Evolutionary conservation across 2,113 vertebrate genomes (phyloP).

Genomic region (Panurus biarmicus): DNA sequence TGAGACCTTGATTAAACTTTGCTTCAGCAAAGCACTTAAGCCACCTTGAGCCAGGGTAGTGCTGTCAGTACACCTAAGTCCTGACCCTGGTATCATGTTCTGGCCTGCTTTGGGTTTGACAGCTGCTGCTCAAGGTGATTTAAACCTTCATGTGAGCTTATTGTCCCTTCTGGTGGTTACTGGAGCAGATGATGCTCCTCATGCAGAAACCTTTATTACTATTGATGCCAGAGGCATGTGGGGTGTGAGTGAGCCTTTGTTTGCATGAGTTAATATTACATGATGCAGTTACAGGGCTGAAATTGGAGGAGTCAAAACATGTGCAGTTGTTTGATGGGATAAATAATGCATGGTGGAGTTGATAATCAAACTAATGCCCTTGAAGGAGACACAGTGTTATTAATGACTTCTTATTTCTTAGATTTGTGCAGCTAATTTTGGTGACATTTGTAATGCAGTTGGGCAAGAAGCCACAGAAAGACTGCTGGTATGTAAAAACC

Average conservation of each 20-base stretch:
- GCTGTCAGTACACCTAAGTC: conserved; percentile 12
- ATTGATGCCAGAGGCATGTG: neutral
- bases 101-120: neutral
- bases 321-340: neutral
- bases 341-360: neutral
- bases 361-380: neutral
- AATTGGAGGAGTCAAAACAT: neutral
- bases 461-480: conserved; percentile 89
- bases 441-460: conserved; percentile 87
- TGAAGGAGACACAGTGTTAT: neutral
- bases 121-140: conserved; percentile 17
- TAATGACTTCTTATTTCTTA: conserved; percentile 35
- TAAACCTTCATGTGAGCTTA: neutral
- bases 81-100: neutral
- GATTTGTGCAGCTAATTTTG: conserved; percentile 89
- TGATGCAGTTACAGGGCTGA: neutral
- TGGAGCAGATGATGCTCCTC: neutral
- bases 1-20: neutral
- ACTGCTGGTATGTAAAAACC: conserved; percentile 75
- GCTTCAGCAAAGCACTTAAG: conserved; percentile 8
- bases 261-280: neutral
- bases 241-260: neutral
- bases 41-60: neutral
- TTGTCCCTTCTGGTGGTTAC: neutral
- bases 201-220: neutral